Evolutionary conservation across 2,797 vertebrate species (phyloP).

Genomic region (Nannoperca australis): DNA sequence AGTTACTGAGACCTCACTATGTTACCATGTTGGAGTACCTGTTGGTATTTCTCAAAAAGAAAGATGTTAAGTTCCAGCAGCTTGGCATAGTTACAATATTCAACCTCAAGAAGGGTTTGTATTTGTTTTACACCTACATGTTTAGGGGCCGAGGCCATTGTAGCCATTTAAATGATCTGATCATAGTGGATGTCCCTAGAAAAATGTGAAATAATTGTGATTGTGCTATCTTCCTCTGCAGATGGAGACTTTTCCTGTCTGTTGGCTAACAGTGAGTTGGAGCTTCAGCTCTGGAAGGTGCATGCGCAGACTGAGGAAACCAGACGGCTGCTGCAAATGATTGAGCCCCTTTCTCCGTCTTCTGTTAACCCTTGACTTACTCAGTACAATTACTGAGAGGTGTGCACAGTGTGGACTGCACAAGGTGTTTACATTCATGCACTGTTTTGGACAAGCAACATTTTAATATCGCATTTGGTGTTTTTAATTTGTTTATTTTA

Average conservation of each 20-base stretch:
- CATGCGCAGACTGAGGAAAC: constrained; percentile 70
- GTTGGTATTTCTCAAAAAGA: constrained; percentile 60
- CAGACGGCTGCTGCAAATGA: constrained; percentile 60
- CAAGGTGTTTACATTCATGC: constrained; percentile 4
- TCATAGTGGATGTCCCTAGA: not conserved
- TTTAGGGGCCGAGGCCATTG: not conserved
- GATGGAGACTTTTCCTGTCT: constrained; percentile 65
- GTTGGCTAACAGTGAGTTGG: constrained; percentile 54
- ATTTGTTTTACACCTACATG: not conserved
- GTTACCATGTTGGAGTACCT: constrained; percentile 51
- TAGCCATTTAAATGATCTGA: not conserved
- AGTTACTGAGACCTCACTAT: constrained; percentile 69
- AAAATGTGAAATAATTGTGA: not conserved
- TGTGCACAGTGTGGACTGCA: not conserved
- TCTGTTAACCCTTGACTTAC: constrained; percentile 26
- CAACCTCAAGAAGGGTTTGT: constrained; percentile 72
- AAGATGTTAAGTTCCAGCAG: constrained; percentile 73
- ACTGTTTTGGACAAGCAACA: not conserved
- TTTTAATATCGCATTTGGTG: not conserved
- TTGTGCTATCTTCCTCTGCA: constrained; percentile 49
- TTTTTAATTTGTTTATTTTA: constrained; percentile 35
- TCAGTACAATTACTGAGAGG: constrained; percentile 9
- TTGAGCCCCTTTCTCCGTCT: constrained; percentile 44
- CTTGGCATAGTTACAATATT: constrained; percentile 63
- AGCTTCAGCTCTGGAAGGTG: constrained; percentile 59